Evolutionary conservation across 2,888 invertebrate species (phyloP), one percentile per base, ranked within the genome.

Genomic region (Cataglyphis livida): DNA sequence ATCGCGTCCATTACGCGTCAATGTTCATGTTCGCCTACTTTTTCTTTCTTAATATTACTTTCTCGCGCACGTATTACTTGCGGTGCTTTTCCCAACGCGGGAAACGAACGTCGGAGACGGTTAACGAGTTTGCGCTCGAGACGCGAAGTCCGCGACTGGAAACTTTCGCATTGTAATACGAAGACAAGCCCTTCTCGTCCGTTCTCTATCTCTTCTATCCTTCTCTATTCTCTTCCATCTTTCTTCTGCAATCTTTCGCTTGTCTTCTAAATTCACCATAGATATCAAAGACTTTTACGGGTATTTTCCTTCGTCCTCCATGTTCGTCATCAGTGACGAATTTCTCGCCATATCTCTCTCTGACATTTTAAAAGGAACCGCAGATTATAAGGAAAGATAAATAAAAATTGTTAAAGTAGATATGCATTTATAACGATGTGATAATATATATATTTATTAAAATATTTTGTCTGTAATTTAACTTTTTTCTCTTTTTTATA

Each of bases 111-210:
- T 81, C 81, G 76, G 81, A 75, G 64, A 75, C 51, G 76, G 76
- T 81, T 81, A 81, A 81, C 76, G 81, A 81, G 81, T 81, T 81
- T 51, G 51, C 81, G 62, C 75, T 38, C 79, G 57, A 51, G 61
- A 35, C 48, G 32, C 61, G 15, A 18, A 74, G 81, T 75, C 59
- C 81, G 75, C 76, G 74, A 41, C 76, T 76, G 81, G 51, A 76
- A 81, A 81, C 81, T 81, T 81, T 81, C 75, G 75, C 81, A 81
- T 81, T 81, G 81, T 81, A 81, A 62, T 73, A 70, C 59, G 76
- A 75, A 44, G 81, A 38, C 62, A 28, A 75, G 62, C 54, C 38
- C 38, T 54, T 38, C 76, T 66, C 32, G 41, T 78, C 12, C 51
- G 54, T 59, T n/a, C 21, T 9, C 21, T 9, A 10, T 41, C 18